Evolutionary conservation across 2,888 invertebrate species (phyloP).

Genomic region (Idaea straminata): DNA sequence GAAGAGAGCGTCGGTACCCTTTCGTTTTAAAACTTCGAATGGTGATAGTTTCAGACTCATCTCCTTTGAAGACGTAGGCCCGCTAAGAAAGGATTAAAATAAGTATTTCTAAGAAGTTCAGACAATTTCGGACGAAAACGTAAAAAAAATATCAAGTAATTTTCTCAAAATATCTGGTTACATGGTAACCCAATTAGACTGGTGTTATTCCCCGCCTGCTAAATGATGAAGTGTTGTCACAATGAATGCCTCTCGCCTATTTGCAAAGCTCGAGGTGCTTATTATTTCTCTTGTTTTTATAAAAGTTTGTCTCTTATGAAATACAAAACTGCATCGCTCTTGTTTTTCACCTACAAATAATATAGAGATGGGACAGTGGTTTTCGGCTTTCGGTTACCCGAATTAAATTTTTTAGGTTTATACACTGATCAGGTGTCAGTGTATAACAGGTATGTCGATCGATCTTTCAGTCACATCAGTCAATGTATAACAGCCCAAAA

Average conservation of each 20-base stretch:
- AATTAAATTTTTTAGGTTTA: too few species aligned
- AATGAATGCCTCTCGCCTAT: neutral
- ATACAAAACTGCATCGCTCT: conserved; percentile 1
- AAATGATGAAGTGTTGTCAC: neutral
- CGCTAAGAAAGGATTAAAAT: neutral
- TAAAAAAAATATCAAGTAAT: neutral
- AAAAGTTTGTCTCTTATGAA: conserved; percentile 10
- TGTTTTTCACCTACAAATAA: neutral
- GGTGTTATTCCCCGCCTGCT: conserved; percentile 8
- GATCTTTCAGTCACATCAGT: too few species aligned
- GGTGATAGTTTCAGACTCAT: too few species aligned
- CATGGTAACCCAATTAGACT: neutral
- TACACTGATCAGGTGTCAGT: too few species aligned
- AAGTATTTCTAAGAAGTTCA: neutral
- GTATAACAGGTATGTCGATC: too few species aligned
- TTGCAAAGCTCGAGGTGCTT: conserved; percentile 6
- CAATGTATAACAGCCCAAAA: too few species aligned
- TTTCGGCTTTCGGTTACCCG: too few species aligned
- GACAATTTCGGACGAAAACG: too few species aligned
- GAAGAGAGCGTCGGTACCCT: too few species aligned
- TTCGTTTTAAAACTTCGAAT: too few species aligned
- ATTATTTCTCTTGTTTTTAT: conserved; percentile 13
- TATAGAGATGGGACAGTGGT: conserved; percentile 3
- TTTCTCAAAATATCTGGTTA: neutral
- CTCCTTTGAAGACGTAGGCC: too few species aligned